A percentile compares a stretch with the other conserved stretches of the same genome.
Evolutionary conservation across 2,888 invertebrate genomes (phyloP).

Genomic region (Syritta pipiens): DNA sequence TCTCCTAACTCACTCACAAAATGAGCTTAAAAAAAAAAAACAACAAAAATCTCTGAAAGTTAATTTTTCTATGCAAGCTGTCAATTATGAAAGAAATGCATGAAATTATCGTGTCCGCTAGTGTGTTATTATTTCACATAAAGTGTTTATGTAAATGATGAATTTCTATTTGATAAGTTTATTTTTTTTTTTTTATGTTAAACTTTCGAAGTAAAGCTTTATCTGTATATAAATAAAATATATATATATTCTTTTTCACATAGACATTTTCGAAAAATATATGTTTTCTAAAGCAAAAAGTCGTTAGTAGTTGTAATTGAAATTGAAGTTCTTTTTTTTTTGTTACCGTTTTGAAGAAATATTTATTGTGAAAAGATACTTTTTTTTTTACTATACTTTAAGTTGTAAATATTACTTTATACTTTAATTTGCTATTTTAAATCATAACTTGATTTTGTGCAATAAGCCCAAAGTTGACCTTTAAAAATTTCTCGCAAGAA

Average conservation of each 20-base stretch:
- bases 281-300: conserved; percentile 40
- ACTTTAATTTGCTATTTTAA: conserved; percentile 36
- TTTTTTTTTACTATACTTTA: conserved; percentile 39
- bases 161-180: conserved; percentile 30
- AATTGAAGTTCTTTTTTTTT: conserved; percentile 46
- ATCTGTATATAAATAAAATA: conserved; percentile 56
- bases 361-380: conserved; percentile 56
- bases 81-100: conserved; percentile 49
- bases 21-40: conserved; percentile 1
- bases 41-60: conserved; percentile 48
- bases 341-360: conserved; percentile 55
- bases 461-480: conserved; percentile 49
- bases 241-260: conserved; percentile 44
- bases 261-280: conserved; percentile 35
- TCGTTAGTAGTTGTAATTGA: conserved; percentile 49
- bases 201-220: conserved; percentile 50
- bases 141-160: conserved; percentile 37
- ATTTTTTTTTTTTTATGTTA: conserved; percentile 35
- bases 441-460: conserved; percentile 52
- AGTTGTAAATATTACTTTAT: conserved; percentile 53
- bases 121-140: conserved; percentile 9
- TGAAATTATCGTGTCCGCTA: conserved; percentile 2
- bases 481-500: conserved; percentile 17
- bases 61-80: conserved; percentile 39
- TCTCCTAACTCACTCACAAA: conserved; percentile 39